Percentiles rank a stretch among this genome's conserved stretches.
Conservation (phyloP, 2,113 vertebrate genomes). For the Chloropsis cyanopogon region DNA sequence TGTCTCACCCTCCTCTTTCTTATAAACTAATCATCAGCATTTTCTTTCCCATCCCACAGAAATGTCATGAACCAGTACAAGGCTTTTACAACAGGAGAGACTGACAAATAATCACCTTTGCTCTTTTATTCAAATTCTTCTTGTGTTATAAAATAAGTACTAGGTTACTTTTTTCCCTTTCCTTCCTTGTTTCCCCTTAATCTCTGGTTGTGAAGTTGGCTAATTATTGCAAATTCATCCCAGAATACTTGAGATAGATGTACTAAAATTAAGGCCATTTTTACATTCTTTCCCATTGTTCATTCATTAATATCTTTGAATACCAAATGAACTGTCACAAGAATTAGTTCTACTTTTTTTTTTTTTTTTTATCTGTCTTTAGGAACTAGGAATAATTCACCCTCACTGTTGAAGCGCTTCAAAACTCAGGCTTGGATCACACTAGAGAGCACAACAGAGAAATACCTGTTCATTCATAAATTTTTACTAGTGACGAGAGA, state of each 20-base stretch:
- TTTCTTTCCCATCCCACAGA: neutral
- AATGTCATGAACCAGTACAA: neutral
- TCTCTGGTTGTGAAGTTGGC: neutral
- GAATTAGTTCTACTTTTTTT: neutral
- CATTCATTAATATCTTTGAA: neutral
- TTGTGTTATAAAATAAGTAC: neutral
- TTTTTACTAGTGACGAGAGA: constrained; percentile 43
- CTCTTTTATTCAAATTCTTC: neutral
- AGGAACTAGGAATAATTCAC: neutral
- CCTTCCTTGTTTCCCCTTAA: neutral
- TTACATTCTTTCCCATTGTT: neutral
- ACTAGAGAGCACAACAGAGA: neutral
- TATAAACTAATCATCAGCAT: neutral
- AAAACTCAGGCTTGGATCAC: neutral
- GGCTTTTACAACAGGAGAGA: neutral
- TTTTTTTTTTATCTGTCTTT: neutral
- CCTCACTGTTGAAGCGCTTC: neutral
- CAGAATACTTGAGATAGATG: neutral
- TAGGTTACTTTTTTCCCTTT: neutral
- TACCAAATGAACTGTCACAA: neutral
- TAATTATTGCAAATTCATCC: neutral
- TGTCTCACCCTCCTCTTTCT: neutral
- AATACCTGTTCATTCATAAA: constrained; percentile 77
- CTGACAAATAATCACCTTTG: neutral
- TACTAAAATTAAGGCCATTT: neutral